A percentile compares a stretch with the other conserved stretches of the same genome.
Evolutionary conservation across 2,797 vertebrate genomes (phyloP).

Genomic region (Falco naumanni): DNA sequence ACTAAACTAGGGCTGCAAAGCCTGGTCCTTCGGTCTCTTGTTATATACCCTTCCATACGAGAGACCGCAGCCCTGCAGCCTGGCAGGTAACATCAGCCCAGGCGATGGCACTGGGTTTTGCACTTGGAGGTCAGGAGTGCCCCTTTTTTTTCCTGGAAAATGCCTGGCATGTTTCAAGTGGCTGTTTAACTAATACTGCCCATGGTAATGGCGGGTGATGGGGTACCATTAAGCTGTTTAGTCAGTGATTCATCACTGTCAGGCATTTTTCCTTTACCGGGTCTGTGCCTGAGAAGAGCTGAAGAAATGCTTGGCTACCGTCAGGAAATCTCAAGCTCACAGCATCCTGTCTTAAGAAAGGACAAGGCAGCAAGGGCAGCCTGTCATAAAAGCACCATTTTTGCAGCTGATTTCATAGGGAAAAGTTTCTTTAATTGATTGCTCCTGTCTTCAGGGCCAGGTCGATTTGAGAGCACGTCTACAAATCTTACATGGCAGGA

Average conservation of each 20-base stretch:
- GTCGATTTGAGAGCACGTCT: neutral
- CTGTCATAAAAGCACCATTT: neutral
- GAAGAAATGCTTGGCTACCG: neutral
- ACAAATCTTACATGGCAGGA: neutral
- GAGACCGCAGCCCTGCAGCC: neutral
- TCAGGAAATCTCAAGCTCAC: neutral
- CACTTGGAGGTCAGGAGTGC: accelerated
- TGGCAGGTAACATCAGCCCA: accelerated
- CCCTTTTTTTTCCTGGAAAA: neutral
- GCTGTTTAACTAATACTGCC: neutral
- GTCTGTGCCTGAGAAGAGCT: neutral
- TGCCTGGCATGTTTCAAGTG: neutral
- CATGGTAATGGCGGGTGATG: neutral
- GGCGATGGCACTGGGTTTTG: neutral
- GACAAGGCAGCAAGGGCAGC: neutral
- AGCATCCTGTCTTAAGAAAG: neutral
- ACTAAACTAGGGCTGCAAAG: neutral
- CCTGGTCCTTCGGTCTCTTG: accelerated
- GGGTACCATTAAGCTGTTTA: neutral
- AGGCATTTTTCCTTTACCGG: neutral
- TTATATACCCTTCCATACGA: accelerated
- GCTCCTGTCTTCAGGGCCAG: neutral
- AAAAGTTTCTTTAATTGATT: neutral
- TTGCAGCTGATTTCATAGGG: neutral
- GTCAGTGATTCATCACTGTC: neutral